Percentiles rank a stretch among this genome's conserved stretches.
Evolutionary conservation across 2,888 invertebrate genomes (phyloP).

Genomic region (Aromia moschata): DNA sequence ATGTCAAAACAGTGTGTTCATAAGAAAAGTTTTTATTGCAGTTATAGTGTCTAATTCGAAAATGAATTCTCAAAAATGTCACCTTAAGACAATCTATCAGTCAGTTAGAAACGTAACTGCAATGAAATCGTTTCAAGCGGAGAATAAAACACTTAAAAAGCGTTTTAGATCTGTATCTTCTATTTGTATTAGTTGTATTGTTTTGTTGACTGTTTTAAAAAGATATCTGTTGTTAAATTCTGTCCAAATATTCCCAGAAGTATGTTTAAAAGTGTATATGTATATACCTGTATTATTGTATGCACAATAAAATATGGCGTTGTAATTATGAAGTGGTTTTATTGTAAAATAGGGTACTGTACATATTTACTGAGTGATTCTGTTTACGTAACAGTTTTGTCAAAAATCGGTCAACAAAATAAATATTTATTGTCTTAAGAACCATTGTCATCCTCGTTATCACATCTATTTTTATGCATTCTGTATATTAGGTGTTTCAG

Average conservation of each 20-base stretch:
- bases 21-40: conserved; percentile 48
- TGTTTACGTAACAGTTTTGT: too few species aligned
- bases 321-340: conserved; percentile 49
- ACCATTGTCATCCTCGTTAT: too few species aligned
- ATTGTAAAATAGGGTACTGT: background rate
- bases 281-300: conserved; percentile 66
- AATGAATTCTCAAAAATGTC: conserved; percentile 30
- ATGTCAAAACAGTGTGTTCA: conserved; percentile 56
- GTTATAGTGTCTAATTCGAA: conserved; percentile 45
- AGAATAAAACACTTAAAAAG: conserved; percentile 42
- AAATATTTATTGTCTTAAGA: too few species aligned
- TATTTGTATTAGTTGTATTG: conserved; percentile 57
- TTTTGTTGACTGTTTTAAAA: conserved; percentile 60
- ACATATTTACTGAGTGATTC: too few species aligned
- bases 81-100: conserved; percentile 48
- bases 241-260: conserved; percentile 64
- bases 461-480: too few species aligned
- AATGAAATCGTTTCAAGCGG: conserved; percentile 42
- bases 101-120: conserved; percentile 44
- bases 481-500: too few species aligned
- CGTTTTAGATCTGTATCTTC: conserved; percentile 52
- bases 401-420: too few species aligned
- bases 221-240: conserved; percentile 64
- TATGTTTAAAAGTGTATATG: conserved; percentile 65
- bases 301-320: conserved; percentile 66